Evolutionary conservation across 2,797 vertebrate genomes (phyloP).

Genomic region (Gymnoscopelus microlampas): DNA sequence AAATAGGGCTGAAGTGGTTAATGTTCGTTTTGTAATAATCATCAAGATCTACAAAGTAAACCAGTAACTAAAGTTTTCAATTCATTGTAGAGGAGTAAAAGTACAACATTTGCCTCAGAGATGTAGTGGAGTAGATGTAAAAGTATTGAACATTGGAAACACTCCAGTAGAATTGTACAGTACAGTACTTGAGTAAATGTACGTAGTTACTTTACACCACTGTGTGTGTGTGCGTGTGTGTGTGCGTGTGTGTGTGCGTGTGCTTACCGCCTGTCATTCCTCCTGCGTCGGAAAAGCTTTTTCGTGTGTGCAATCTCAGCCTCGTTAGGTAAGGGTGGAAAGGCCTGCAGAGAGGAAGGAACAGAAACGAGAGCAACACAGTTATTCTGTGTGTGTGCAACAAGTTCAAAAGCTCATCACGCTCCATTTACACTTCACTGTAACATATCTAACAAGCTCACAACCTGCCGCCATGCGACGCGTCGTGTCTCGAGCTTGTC

Average conservation of each 20-base stretch:
- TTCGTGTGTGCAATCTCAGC: constrained; percentile 97
- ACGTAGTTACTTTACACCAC: too few species aligned
- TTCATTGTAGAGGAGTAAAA: too few species aligned
- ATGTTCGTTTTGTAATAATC: too few species aligned
- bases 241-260: constrained; percentile 27
- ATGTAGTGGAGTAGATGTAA: not conserved
- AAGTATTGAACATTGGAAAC: not conserved
- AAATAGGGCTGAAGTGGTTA: too few species aligned
- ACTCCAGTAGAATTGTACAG: too few species aligned
- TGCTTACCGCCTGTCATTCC: constrained; percentile 92
- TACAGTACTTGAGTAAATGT: too few species aligned
- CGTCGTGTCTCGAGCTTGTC: too few species aligned
- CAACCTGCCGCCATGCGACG: too few species aligned
- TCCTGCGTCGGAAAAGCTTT: constrained; percentile 93
- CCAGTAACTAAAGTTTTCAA: too few species aligned
- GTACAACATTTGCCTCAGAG: not conserved
- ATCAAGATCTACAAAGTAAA: too few species aligned
- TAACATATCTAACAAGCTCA: too few species aligned
- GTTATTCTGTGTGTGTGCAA: constrained; percentile 5
- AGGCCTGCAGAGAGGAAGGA: constrained; percentile 81
- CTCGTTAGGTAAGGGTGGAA: constrained; percentile 91
- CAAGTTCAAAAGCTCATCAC: constrained; percentile 4
- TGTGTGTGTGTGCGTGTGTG: constrained; percentile 4
- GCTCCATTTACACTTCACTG: not conserved
- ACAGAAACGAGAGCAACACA: constrained; percentile 27